These are phyloP conservation scores for Allacma fusca DNA, from an alignment of 2,888 invertebrate genomes.

Conservation along the genomic window DNA sequence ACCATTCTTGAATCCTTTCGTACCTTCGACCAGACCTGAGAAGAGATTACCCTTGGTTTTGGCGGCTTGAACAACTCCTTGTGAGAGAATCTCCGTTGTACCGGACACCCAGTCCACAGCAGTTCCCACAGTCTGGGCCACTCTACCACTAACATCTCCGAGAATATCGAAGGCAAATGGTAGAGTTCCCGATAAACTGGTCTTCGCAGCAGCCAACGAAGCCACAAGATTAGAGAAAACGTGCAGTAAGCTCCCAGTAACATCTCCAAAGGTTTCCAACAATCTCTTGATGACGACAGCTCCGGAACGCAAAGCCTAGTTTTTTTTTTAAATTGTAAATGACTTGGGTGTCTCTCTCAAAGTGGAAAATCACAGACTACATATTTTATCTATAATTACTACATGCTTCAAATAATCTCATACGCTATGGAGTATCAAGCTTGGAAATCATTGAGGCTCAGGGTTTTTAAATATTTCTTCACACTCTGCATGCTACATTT, in stretches of 20 bases:
- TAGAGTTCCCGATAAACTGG: slow-evolving; percentile 61
- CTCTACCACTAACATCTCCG: slow-evolving; percentile 61
- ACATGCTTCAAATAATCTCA: too few relatives aligned
- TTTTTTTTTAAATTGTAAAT: slow-evolving; percentile 3
- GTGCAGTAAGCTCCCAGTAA: slow-evolving; percentile 61
- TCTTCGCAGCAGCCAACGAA: slow-evolving; percentile 61
- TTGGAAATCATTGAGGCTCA: too few relatives aligned
- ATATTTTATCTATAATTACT: too few relatives aligned
- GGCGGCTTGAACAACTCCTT: slow-evolving; percentile 61
- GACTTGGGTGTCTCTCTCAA: too few relatives aligned
- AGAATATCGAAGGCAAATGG: slow-evolving; percentile 61
- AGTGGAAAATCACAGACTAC: too few relatives aligned
- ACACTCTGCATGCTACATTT: background rate
- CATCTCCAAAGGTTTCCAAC: slow-evolving; percentile 61
- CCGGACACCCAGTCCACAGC: slow-evolving; percentile 62
- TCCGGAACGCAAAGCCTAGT: slow-evolving; percentile 60
- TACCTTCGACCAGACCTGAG: slow-evolving; percentile 61
- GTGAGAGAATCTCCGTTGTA: slow-evolving; percentile 61
- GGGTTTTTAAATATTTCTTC: background rate
- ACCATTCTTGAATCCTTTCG: slow-evolving; percentile 61
- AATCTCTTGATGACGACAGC: slow-evolving; percentile 61
- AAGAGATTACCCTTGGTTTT: slow-evolving; percentile 61
- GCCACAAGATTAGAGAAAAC: slow-evolving; percentile 61
- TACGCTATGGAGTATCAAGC: too few relatives aligned
- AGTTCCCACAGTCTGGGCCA: slow-evolving; percentile 61